Percentiles rank a stretch among this genome's conserved stretches.
Conservation (phyloP, 1,140 invertebrate species). For the Protaetia brevitarsis region DNA sequence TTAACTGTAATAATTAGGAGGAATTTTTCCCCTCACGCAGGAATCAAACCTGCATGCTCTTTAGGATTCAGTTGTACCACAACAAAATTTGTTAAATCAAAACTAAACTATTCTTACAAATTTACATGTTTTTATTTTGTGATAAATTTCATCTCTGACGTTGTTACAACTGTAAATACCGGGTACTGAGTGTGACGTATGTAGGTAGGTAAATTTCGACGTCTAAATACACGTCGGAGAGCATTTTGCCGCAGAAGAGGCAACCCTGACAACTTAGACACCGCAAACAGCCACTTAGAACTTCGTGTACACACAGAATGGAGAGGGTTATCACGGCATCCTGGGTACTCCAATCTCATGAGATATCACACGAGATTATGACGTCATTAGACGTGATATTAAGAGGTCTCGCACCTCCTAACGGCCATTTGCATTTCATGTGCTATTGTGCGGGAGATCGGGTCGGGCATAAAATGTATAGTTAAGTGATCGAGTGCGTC, state of each 20-base stretch:
- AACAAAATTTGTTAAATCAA: no score
- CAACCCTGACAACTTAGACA: slow-evolving; percentile 10
- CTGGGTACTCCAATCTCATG: slow-evolving; percentile 29
- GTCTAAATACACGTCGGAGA: slow-evolving; percentile 1
- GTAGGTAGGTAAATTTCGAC: slow-evolving; percentile 5
- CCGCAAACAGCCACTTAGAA: slow-evolving; percentile 13
- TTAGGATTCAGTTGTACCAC: no score
- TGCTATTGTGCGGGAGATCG: not conserved
- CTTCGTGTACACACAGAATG: slow-evolving; percentile 9
- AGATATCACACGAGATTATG: slow-evolving; percentile 37
- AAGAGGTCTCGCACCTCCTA: slow-evolving; percentile 34
- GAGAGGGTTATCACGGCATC: slow-evolving; percentile 30
- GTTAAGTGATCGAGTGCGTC: not conserved
- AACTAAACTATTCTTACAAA: not conserved
- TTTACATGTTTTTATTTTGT: not conserved
- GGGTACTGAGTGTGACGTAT: not conserved
- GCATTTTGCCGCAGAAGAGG: not conserved
- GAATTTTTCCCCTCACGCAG: no score
- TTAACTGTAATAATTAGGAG: no score
- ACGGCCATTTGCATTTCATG: slow-evolving; percentile 29
- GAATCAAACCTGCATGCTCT: no score
- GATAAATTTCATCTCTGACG: not conserved
- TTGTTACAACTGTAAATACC: not conserved
- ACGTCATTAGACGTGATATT: slow-evolving; percentile 33
- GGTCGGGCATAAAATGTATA: not conserved